Evolutionary conservation across 1,140 invertebrate species (phyloP).

Genomic region (Drosophila ficusphila): DNA sequence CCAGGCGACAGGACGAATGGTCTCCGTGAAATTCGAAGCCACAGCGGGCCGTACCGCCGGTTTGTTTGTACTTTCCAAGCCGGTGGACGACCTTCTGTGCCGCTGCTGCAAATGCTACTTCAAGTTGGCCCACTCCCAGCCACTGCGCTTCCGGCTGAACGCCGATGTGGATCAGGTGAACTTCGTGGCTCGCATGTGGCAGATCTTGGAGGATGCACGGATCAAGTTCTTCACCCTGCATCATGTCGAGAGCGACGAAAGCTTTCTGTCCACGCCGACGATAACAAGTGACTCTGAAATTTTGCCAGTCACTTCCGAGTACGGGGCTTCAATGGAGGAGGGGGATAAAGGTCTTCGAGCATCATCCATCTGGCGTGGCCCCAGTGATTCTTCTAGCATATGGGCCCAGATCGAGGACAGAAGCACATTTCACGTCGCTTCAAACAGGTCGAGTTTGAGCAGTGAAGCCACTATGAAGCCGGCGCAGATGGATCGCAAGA

Average conservation of each 20-base stretch:
- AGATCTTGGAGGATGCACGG: background rate
- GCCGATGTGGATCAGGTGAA: background rate
- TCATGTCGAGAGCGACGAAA: conserved; percentile 16
- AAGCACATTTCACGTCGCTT: background rate
- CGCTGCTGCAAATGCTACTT: background rate
- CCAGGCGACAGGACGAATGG: background rate
- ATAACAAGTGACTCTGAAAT: conserved; percentile 12
- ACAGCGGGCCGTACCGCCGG: conserved; percentile 9
- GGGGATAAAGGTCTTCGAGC: background rate
- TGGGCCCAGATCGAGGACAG: conserved; percentile 33
- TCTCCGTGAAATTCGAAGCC: background rate
- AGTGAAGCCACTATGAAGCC: background rate
- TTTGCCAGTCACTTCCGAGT: background rate
- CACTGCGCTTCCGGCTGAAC: background rate
- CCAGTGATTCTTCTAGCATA: conserved; percentile 34
- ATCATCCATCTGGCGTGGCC: conserved; percentile 7
- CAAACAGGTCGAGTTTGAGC: background rate
- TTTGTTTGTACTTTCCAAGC: conserved; percentile 27
- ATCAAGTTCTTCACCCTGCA: background rate
- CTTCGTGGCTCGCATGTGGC: background rate
- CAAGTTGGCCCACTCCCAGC: conserved; percentile 21
- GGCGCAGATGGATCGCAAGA: background rate
- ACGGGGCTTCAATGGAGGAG: background rate
- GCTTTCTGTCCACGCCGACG: conserved; percentile 25
- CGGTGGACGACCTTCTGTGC: conserved; percentile 33